Evolutionary conservation across 2,888 invertebrate species (phyloP).

Genomic region (Carcina quercana): DNA sequence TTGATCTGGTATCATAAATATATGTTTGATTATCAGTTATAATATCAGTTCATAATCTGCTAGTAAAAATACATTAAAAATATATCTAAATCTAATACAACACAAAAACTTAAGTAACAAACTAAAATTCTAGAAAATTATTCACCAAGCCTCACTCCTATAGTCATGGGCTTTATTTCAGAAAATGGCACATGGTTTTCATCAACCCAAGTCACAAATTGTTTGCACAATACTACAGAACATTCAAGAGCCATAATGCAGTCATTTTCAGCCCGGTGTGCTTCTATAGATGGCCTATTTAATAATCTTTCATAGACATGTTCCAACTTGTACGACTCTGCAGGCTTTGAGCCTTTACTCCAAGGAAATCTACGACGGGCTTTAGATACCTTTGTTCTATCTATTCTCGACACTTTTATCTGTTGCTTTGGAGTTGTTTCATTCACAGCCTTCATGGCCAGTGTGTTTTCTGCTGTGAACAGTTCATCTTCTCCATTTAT

Average conservation of each 20-base stretch:
- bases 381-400: constrained; percentile 16
- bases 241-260: constrained; percentile 76
- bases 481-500: constrained; percentile 1
- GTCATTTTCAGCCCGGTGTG: constrained; percentile 81
- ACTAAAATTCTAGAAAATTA: no score
- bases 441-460: constrained; percentile 21
- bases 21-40: no score
- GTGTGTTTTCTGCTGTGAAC: neutral
- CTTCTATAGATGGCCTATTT: constrained; percentile 42
- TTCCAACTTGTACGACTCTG: constrained; percentile 63
- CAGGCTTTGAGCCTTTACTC: constrained; percentile 27
- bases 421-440: constrained; percentile 34
- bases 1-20: no score
- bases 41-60: no score
- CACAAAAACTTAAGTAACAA: no score
- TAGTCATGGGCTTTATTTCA: constrained; percentile 44
- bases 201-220: constrained; percentile 74
- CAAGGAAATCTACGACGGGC: constrained; percentile 34
- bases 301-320: constrained; percentile 73
- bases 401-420: constrained; percentile 14
- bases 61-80: no score
- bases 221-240: constrained; percentile 62
- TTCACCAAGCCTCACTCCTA: constrained; percentile 34
- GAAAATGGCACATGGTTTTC: constrained; percentile 34
- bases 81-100: no score